These are phyloP conservation scores for Aphidius ervi DNA, from an alignment of 1,140 invertebrate species.

Conservation along the genomic window DNA sequence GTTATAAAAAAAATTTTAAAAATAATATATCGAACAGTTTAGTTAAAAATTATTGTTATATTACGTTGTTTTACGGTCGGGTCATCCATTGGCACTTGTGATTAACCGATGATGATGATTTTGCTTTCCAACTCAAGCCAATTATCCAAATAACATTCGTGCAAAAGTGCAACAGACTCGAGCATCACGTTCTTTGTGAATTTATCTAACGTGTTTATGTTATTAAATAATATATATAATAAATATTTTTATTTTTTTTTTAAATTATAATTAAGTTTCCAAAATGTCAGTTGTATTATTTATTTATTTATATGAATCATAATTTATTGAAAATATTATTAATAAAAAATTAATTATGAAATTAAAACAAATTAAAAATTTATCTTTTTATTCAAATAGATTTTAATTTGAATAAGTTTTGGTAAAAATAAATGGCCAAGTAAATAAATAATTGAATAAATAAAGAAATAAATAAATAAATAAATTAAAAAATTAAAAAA, in stretches of 20 bases:
- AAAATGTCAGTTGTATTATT: conserved; percentile 9
- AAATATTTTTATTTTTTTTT: too few relatives aligned
- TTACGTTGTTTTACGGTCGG: not conserved
- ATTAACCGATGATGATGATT: not conserved
- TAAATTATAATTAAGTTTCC: not conserved
- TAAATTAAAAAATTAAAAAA: too few relatives aligned
- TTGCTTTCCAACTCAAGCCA: conserved; percentile 5
- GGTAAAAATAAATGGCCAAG: not conserved
- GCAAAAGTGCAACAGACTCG: not conserved
- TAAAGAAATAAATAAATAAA: not conserved
- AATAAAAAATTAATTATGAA: too few relatives aligned
- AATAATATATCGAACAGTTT: conserved; percentile 1
- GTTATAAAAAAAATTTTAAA: not conserved
- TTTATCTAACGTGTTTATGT: conserved; percentile 6
- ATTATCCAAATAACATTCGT: conserved; percentile 2
- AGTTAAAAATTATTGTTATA: not conserved
- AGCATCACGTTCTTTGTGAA: not conserved
- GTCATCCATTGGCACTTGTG: conserved; percentile 10
- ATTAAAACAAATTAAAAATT: too few relatives aligned
- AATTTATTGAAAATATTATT: not conserved
- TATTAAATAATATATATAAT: not conserved
- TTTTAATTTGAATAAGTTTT: too few relatives aligned
- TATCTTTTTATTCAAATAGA: too few relatives aligned
- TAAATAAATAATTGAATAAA: not conserved
- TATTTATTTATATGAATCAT: not conserved